Percentiles rank a stretch among this genome's conserved stretches.
Evolutionary conservation across 2,797 vertebrate species (phyloP).

Genomic region (Lacerta agilis): DNA sequence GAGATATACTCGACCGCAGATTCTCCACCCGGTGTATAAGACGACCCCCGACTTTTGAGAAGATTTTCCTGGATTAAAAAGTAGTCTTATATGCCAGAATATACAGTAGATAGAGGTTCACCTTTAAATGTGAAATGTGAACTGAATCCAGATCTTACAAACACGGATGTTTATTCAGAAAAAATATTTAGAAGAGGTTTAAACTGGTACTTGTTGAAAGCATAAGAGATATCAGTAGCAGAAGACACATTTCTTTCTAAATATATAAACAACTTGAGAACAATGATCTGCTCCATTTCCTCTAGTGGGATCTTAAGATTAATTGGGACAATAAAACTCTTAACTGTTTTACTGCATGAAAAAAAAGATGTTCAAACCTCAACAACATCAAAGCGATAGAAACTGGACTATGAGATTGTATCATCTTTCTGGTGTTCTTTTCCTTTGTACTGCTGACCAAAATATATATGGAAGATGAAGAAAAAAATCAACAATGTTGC

Average conservation of each 20-base stretch:
- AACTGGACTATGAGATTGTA: not conserved
- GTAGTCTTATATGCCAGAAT: too few relatives aligned
- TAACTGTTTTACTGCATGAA: not conserved
- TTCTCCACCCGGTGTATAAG: too few relatives aligned
- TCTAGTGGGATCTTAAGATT: constrained; percentile 47
- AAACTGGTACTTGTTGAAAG: not conserved
- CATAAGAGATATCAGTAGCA: not conserved
- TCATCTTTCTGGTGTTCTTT: constrained; percentile 26
- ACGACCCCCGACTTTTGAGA: too few relatives aligned
- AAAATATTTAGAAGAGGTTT: not conserved
- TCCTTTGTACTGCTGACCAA: constrained; percentile 33
- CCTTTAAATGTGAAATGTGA: not conserved
- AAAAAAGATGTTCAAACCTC: not conserved
- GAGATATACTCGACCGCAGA: too few relatives aligned
- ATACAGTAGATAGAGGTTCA: too few relatives aligned
- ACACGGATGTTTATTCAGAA: not conserved
- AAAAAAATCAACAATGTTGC: not conserved
- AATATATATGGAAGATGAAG: constrained; percentile 15
- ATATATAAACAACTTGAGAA: not conserved
- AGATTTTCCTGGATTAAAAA: too few relatives aligned
- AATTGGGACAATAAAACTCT: constrained; percentile 11
- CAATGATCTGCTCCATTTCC: constrained; percentile 49
- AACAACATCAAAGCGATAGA: not conserved
- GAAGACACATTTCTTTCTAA: not conserved
- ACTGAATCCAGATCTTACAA: not conserved